Evolutionary conservation across 2,113 vertebrate species (phyloP).

Genomic region (Prinia subflava): DNA sequence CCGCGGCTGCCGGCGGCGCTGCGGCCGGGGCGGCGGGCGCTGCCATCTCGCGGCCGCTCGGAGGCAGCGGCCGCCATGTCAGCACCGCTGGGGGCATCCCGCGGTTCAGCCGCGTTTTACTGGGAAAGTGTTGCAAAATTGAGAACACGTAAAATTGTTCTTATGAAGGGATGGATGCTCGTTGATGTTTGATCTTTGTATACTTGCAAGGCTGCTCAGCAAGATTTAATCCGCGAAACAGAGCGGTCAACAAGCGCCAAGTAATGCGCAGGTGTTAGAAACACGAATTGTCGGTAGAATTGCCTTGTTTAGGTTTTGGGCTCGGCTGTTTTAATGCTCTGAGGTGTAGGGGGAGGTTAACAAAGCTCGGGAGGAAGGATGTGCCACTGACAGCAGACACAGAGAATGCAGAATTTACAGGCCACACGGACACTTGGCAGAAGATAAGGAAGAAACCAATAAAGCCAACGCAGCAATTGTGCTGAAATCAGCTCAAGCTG

Average conservation of each 20-base stretch:
- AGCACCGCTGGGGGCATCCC: background rate
- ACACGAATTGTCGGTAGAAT: too few relatives aligned
- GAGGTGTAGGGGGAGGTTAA: background rate
- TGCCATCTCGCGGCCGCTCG: background rate
- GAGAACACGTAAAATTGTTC: accelerated
- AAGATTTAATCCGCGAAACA: background rate
- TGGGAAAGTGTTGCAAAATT: too few relatives aligned
- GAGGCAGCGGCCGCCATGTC: background rate
- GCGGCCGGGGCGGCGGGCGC: background rate
- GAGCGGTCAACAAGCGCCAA: background rate
- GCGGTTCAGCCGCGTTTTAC: accelerated
- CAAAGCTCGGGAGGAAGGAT: background rate
- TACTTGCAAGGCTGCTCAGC: accelerated
- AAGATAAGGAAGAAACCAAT: background rate
- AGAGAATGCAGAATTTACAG: background rate
- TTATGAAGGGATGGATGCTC: background rate
- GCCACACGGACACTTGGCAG: background rate
- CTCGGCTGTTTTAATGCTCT: background rate
- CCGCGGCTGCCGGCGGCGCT: background rate
- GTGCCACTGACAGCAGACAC: background rate
- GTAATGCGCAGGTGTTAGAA: background rate
- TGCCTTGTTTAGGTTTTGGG: background rate
- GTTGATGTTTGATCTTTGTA: background rate
- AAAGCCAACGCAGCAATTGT: background rate
- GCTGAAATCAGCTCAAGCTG: background rate